Conservation (phyloP, 2,888 invertebrate species). For the Heliconius cydno region DNA sequence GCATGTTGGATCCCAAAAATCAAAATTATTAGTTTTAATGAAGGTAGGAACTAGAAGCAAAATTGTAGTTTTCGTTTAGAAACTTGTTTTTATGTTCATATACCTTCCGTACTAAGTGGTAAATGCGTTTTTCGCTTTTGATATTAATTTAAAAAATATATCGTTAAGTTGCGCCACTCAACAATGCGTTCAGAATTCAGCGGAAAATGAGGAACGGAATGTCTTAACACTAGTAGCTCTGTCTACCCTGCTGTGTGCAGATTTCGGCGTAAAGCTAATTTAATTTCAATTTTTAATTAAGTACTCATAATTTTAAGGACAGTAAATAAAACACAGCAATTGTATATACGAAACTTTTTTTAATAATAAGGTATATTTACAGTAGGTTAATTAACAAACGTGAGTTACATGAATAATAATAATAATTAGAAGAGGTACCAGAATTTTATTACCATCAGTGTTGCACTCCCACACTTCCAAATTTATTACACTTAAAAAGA, state of each 20-base stretch:
- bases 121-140: too few relatives aligned
- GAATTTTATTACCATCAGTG: conserved; percentile 59
- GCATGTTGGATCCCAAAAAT: too few relatives aligned
- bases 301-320: neutral
- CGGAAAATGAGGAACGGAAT: neutral
- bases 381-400: conserved; percentile 81
- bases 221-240: neutral
- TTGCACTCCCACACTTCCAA: conserved; percentile 66
- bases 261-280: neutral
- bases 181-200: too few relatives aligned
- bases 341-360: conserved; percentile 80
- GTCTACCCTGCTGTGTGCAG: neutral
- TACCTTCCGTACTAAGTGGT: too few relatives aligned
- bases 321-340: conserved; percentile 54
- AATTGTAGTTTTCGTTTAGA: too few relatives aligned
- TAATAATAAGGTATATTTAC: conserved; percentile 83
- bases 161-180: too few relatives aligned
- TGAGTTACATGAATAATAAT: conserved; percentile 75
- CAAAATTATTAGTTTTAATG: too few relatives aligned
- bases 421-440: conserved; percentile 64
- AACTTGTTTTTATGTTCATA: too few relatives aligned
- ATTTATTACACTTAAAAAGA: conserved; percentile 54
- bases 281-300: too few relatives aligned
- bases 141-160: too few relatives aligned
- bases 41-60: too few relatives aligned